A percentile compares a stretch with the other conserved stretches of the same genome.
phyloP scores from a whole-genome alignment of 2,888 invertebrate genomes.

The Noctua fimbriata region DNA sequence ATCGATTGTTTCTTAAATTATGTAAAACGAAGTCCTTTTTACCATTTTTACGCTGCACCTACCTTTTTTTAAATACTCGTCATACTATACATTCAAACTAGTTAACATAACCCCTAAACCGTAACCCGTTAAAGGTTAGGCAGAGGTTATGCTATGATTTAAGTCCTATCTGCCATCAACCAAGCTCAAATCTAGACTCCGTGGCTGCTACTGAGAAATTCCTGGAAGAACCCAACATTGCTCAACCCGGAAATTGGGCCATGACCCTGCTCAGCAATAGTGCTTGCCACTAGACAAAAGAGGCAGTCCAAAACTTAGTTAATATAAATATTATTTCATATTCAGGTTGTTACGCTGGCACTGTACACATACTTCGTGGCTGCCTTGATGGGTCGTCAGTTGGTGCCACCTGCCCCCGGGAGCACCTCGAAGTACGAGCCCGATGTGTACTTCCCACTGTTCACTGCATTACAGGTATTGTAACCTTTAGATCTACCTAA shows the following conservation, averaged over 20 bases:
- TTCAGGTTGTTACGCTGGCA: slow-evolving; percentile 97
- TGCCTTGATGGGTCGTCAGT: slow-evolving; percentile 96
- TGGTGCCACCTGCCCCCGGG: slow-evolving; percentile 91
- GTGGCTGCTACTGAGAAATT: not conserved
- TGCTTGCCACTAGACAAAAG: not conserved
- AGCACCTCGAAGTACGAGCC: slow-evolving; percentile 90
- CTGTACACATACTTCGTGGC: slow-evolving; percentile 97
- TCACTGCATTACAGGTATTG: slow-evolving; percentile 95
- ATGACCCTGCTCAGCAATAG: not conserved
- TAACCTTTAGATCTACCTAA: not conserved
- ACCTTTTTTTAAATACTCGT: not conserved
- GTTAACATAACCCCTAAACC: not conserved
- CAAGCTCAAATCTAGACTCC: not conserved
- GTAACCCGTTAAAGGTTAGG: not conserved
- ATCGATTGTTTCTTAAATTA: not conserved
- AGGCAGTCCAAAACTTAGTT: not conserved
- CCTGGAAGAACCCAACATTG: not conserved
- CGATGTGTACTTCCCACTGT: slow-evolving; percentile 97
- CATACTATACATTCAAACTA: not conserved
- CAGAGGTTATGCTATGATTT: too few species aligned
- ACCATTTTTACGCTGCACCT: not conserved
- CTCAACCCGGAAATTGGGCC: not conserved
- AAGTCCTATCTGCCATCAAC: not conserved
- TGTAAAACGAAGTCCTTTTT: not conserved
- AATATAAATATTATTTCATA: slow-evolving; percentile 23